Evolutionary conservation across 2,888 invertebrate genomes (phyloP), one percentile per base, ranked within the genome.

Genomic region (Tiliacea aurago): DNA sequence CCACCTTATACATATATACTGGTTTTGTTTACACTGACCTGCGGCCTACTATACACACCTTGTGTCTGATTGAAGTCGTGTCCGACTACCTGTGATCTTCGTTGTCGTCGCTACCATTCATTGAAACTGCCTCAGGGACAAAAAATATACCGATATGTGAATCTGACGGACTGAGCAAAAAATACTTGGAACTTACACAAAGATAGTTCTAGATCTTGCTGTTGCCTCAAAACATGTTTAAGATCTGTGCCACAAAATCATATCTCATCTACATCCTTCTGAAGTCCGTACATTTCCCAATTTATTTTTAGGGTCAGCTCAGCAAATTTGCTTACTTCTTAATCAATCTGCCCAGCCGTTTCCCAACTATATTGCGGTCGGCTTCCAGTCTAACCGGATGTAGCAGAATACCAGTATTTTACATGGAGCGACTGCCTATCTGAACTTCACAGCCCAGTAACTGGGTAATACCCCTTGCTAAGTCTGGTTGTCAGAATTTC

Each of bases 111-210:
- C 33, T 23, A 37, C 37, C 33, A 18, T 56, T 37, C 23, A 37
- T 58, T 71, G 13, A 58, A 72, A 13, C 23, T 33, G 33, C 4
- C 3, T 23, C 20, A 2, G 20, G 10, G 10, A 33, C 49, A 72
- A 72, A 72, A 71, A 73, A 51, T 20, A 3, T 43, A 71, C 43
- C 18, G n/a, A 43, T 23, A 43, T 51, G 1, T 43, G 28, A 10
- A 43, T 51, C 1, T 43, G 28, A 10, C 0, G 5, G 3, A 9
- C 56, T 13, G 13, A 41, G 10, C 41, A 58, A 71, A 71, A 71
- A 49, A 72, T 43, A 41, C 5, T 5, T 33, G 33, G 33, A 33
- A 33, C 33, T 33, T 33, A 33, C 33, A 4, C 33, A 33, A 33
- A 33, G 33, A 33, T 33, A 33, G 33, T 33, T 33, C 33, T 33